phyloP scores from a whole-genome alignment of 2,113 vertebrate species.

The Centropus bengalensis region DNA sequence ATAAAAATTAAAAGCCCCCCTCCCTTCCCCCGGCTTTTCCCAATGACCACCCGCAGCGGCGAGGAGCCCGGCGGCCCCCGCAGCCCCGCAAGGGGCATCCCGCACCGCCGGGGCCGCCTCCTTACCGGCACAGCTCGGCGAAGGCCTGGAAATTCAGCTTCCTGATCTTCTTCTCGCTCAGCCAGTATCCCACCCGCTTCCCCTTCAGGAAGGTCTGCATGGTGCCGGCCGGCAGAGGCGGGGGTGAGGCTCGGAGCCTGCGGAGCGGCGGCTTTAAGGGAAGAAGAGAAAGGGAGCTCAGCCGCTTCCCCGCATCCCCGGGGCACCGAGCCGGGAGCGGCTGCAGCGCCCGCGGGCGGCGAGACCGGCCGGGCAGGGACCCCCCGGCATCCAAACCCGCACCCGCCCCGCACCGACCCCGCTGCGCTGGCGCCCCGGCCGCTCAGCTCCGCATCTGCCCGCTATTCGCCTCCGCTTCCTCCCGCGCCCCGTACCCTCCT shows the following conservation, averaged over 20 bases:
- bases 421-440: too few species aligned
- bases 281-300: not conserved
- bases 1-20: not conserved
- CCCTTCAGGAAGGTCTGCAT: conserved; percentile 98
- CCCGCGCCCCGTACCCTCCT: too few species aligned
- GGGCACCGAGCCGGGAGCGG: too few species aligned
- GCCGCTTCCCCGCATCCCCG: too few species aligned
- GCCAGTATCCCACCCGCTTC: conserved; percentile 95
- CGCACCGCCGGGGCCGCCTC: not conserved
- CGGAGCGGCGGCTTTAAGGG: not conserved
- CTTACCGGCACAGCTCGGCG: conserved; percentile 93
- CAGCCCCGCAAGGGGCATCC: not conserved
- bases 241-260: not conserved
- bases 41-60: not conserved
- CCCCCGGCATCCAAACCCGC: too few species aligned
- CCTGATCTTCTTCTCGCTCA: conserved; percentile 98
- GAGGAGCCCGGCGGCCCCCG: not conserved
- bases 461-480: too few species aligned
- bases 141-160: conserved; percentile 98
- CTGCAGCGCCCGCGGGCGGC: too few species aligned
- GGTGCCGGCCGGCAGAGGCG: conserved; percentile 36
- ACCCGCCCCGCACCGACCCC: too few species aligned
- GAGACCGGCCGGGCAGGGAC: too few species aligned
- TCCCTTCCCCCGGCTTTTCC: not conserved
- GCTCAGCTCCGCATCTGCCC: too few species aligned